A percentile compares a stretch with the other conserved stretches of the same genome.
Evolutionary conservation across 2,113 vertebrate species (phyloP).

Genomic region (Seriola dumerili): DNA sequence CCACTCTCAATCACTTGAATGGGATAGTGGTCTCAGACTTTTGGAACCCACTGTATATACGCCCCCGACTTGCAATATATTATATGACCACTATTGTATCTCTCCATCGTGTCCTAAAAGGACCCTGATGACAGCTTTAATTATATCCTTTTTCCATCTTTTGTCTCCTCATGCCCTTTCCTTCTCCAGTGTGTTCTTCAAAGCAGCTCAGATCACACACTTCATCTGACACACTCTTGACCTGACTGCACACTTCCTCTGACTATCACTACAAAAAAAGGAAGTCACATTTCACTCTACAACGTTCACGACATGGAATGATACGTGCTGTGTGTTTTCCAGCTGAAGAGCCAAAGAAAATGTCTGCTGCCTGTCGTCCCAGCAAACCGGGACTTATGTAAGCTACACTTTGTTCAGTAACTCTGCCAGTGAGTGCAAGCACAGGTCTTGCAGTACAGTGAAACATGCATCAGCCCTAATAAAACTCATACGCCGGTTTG

Average conservation of each 20-base stretch:
- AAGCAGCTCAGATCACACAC: background rate
- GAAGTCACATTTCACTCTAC: background rate
- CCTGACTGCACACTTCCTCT: background rate
- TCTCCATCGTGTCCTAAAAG: background rate
- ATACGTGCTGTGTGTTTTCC: background rate
- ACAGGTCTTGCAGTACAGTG: background rate
- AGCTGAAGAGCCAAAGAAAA: background rate
- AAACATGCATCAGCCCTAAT: slow-evolving; percentile 43
- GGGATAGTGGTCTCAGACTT: too few relatives aligned
- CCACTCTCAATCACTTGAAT: too few relatives aligned
- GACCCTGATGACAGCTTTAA: background rate
- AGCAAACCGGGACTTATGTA: background rate
- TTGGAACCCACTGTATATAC: too few relatives aligned
- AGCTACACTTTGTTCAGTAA: slow-evolving; percentile 20
- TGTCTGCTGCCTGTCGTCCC: background rate
- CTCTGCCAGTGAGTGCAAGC: slow-evolving; percentile 8
- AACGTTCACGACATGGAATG: background rate
- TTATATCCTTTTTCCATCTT: background rate
- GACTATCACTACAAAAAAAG: background rate
- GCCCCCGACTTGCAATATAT: too few relatives aligned
- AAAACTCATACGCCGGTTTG: slow-evolving; percentile 41
- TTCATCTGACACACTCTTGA: background rate
- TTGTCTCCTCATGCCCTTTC: background rate
- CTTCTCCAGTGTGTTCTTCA: background rate
- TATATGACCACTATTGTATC: too few relatives aligned